Evolutionary conservation across 2,888 invertebrate species (phyloP).

Genomic region (Criorhina ranunculi): DNA sequence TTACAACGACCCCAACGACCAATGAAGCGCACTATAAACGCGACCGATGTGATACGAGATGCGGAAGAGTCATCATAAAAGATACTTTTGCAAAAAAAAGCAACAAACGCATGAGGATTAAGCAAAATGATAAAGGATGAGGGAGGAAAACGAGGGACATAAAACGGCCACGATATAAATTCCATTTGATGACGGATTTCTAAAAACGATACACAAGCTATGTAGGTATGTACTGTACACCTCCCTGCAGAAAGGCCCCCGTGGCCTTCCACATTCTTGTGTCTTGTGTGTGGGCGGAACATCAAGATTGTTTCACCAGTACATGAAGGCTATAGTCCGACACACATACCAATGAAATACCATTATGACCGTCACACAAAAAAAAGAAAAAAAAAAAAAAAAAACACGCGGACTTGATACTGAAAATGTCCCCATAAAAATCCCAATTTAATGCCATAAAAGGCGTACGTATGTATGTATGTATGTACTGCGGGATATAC

Average conservation of each 20-base stretch:
- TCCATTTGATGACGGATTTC: slow-evolving; percentile 67
- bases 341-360: background rate
- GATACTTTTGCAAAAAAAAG: slow-evolving; percentile 14
- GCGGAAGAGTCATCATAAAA: slow-evolving; percentile 54
- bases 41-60: slow-evolving; percentile 37
- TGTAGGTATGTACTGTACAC: slow-evolving; percentile 16
- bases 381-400: background rate
- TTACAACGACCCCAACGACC: slow-evolving; percentile 18
- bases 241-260: background rate
- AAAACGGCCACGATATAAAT: slow-evolving; percentile 61
- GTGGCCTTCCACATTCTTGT: background rate
- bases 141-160: slow-evolving; percentile 41
- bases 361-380: slow-evolving; percentile 62
- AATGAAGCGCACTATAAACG: slow-evolving; percentile 25
- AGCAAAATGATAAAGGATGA: background rate
- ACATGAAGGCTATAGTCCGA: background rate
- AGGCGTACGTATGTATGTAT: slow-evolving; percentile 32
- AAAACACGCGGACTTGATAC: slow-evolving; percentile 71
- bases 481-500: background rate
- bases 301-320: slow-evolving; percentile 44
- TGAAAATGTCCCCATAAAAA: slow-evolving; percentile 70
- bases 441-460: slow-evolving; percentile 75
- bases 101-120: slow-evolving; percentile 15
- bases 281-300: slow-evolving; percentile 50
- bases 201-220: slow-evolving; percentile 43